Conservation (phyloP, 2,888 invertebrate genomes). For the Gymnocheta viridis region DNA sequence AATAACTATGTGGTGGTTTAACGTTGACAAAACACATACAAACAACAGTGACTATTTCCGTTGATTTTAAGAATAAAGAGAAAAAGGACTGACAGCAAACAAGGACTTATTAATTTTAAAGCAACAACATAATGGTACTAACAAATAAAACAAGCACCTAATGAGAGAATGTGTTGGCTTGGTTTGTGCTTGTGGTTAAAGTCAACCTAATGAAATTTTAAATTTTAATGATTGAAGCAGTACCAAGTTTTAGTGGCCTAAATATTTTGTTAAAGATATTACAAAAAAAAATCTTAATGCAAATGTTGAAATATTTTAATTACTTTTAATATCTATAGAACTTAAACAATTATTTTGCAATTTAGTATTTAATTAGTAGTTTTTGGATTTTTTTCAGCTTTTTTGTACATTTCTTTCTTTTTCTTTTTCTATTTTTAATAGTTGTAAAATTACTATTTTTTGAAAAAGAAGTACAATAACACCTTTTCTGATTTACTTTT, state of each 20-base stretch:
- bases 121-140: background rate
- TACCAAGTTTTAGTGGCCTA: slow-evolving; percentile 1
- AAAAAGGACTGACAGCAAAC: background rate
- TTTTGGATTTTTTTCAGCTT: too few species aligned
- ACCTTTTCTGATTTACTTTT: too few species aligned
- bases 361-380: background rate
- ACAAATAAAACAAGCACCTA: background rate
- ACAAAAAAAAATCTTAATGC: background rate
- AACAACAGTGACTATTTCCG: slow-evolving; percentile 48
- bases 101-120: slow-evolving; percentile 49
- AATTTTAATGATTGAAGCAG: slow-evolving; percentile 32
- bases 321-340: too few species aligned
- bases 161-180: background rate
- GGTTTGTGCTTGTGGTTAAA: background rate
- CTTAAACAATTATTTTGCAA: too few species aligned
- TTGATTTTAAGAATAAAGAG: slow-evolving; percentile 31
- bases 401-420: too few species aligned
- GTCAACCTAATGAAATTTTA: slow-evolving; percentile 45
- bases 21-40: slow-evolving; percentile 42
- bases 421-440: too few species aligned
- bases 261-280: background rate
- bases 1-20: slow-evolving; percentile 51
- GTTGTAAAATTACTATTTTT: too few species aligned
- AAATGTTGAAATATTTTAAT: background rate
- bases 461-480: too few species aligned